Evolutionary conservation across 1,140 invertebrate species (phyloP), one percentile per base, ranked within the genome.

Genomic region (Apis laboriosa): DNA sequence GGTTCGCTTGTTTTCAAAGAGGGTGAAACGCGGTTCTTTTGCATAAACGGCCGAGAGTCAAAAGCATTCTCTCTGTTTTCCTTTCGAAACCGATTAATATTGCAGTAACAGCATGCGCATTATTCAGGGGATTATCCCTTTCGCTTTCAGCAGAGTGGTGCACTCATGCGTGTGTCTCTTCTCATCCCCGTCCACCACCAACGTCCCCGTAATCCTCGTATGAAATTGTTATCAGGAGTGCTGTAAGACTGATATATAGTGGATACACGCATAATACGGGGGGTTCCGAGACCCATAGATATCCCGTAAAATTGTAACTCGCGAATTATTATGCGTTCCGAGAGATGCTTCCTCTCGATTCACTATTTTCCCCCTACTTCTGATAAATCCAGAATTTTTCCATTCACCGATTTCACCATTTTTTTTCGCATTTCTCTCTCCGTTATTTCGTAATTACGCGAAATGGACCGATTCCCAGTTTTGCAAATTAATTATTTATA

Each of bases 51-150:
- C 34, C 34, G 66, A 13, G 74, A 77, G 80, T 77, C 63, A 77
- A 83, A 77, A 67, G 61, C 56, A 61, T 63, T 81, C 78, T 64
- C 24, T 64, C 24, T 63, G 63, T 79, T 80, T 81, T 81, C 79
- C 71, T 84, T 88, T 89, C 56, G 78, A 83, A 86, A 85, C 84
- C 84, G 86, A 90, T 91, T 91, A 90, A 90, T 90, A 90, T 89
- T 90, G 85, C 84, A 90, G 87, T 90, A 90, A 90, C 89, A 91
- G 89, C 80, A 86, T 86, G 77, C 81, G 84, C 89, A 90, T 91
- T 90, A 91, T 91, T 91, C 90, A 89, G 66, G n/a, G 88, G 90
- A 91, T 91, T 88, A 91, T 91, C 90, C 87, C 86, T 87, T 90
- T 91, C 84, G 80, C 89, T 87, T 89, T 90, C 79, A 73, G 77